These are phyloP conservation scores for Lycia hirtaria DNA, from an alignment of 2,888 invertebrate genomes.

Conservation along the genomic window DNA sequence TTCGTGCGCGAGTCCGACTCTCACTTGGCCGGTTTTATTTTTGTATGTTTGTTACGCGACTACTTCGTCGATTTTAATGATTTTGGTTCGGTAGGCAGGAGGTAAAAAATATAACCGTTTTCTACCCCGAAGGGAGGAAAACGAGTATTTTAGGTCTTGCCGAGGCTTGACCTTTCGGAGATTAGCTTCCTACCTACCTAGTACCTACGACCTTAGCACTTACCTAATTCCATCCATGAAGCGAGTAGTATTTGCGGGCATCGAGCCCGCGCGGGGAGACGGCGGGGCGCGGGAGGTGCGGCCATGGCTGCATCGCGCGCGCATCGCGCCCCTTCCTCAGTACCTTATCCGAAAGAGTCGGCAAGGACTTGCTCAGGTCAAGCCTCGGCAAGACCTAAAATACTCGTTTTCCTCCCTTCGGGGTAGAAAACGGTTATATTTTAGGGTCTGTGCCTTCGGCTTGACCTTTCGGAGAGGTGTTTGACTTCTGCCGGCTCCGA, in stretches of 20 bases:
- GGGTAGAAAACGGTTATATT: slow-evolving; percentile 38
- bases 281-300: background rate
- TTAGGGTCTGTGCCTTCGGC: no score
- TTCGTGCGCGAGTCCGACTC: no score
- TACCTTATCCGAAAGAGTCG: slow-evolving; percentile 1
- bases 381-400: slow-evolving; percentile 35
- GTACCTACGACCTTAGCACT: no score
- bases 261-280: background rate
- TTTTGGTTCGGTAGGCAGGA: no score
- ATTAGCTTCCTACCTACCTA: no score
- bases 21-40: no score
- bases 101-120: background rate
- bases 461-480: slow-evolving; percentile 12
- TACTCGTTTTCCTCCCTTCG: no score
- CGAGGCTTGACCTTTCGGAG: no score
- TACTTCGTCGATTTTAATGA: no score
- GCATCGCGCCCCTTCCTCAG: background rate
- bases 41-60: no score
- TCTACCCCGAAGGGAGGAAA: slow-evolving; percentile 5
- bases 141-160: background rate
- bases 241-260: background rate
- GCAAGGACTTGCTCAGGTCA: slow-evolving; percentile 13
- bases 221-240: background rate
- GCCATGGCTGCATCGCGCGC: background rate
- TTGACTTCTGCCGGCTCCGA: slow-evolving; percentile 4